Conservation (phyloP, 1,140 invertebrate species). For the Nebria ingens region DNA sequence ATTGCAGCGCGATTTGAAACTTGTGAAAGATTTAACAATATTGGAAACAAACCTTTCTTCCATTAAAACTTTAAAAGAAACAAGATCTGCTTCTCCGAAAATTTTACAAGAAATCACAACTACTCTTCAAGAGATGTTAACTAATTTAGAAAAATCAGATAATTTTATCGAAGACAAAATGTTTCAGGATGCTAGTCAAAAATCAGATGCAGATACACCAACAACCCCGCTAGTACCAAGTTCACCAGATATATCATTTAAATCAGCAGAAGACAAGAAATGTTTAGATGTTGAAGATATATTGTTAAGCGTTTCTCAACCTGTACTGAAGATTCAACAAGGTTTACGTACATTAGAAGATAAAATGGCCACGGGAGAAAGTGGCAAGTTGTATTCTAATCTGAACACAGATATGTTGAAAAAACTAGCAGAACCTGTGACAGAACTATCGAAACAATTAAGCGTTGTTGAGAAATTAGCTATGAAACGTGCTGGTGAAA, state of each 20-base stretch:
- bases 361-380: slow-evolving; percentile 33
- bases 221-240: slow-evolving; percentile 15
- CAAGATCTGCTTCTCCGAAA: slow-evolving; percentile 34
- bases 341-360: slow-evolving; percentile 35
- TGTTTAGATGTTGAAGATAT: slow-evolving; percentile 16
- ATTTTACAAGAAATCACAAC: slow-evolving; percentile 38
- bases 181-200: slow-evolving; percentile 20
- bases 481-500: slow-evolving; percentile 32
- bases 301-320: slow-evolving; percentile 31
- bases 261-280: neutral
- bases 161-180: slow-evolving; percentile 31
- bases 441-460: slow-evolving; percentile 30
- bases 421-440: slow-evolving; percentile 37
- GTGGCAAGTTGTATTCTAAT: slow-evolving; percentile 26
- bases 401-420: slow-evolving; percentile 36
- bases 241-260: neutral
- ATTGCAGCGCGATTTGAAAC: slow-evolving; percentile 38
- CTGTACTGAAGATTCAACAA: slow-evolving; percentile 34
- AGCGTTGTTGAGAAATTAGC: slow-evolving; percentile 35
- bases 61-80: slow-evolving; percentile 32
- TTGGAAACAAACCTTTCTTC: slow-evolving; percentile 37
- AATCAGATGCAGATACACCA: slow-evolving; percentile 20
- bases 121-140: slow-evolving; percentile 41
- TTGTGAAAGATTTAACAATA: slow-evolving; percentile 36
- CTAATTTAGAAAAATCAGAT: slow-evolving; percentile 38